Evolutionary conservation across 2,113 vertebrate genomes (phyloP), one percentile per base, ranked within the genome.

Genomic region (Aspiorhynchus laticeps): DNA sequence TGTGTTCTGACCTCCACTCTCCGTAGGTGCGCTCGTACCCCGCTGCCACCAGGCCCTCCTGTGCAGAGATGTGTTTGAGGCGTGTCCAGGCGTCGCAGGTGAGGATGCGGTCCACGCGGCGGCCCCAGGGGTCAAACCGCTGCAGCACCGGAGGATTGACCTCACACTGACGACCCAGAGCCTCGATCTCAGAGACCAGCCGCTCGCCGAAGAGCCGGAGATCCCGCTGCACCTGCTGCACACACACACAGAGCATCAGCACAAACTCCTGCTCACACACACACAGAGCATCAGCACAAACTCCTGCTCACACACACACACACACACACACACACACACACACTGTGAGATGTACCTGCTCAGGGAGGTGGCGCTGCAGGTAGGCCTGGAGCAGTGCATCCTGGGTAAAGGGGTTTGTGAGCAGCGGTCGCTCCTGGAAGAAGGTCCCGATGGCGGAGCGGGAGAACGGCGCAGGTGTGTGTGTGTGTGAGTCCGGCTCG

Each of bases 31-130:
- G 94, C 90, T 98, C 95, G 19, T 96, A 96, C 65, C 94, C 95
- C 12, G 93, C 94, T 43, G 96, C 94, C 15, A 95, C 75, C 63
- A 97, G 88, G 7, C 96, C 95, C 63, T 96, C 94, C 76, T 96
- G 91, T 0, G 95, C 96, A 0, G 94, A 95, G 6, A 96, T 89
- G 48, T 92, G 94, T 67, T 97, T 97, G 91, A 98, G 94, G 63
- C 88, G 93, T 77, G 91, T 94, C 97, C 96, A 96, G 0, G 95
- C 95, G 0, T 88, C 87, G 43, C 94, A 96, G 83, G 95, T 96
- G 87, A 93, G 5, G 3, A 97, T 96, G 73, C 79, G 91, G 92
- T 97, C 95, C 56, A 94, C 89, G 1, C 95, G 90, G 24, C 0
- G 84, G 0, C 96, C 96, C 94, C 94, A 95, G 1, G 96, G 91